Evolutionary conservation across 2,888 invertebrate genomes (phyloP), one percentile per base, ranked within the genome.

Genomic region (Pandemis corylana): DNA sequence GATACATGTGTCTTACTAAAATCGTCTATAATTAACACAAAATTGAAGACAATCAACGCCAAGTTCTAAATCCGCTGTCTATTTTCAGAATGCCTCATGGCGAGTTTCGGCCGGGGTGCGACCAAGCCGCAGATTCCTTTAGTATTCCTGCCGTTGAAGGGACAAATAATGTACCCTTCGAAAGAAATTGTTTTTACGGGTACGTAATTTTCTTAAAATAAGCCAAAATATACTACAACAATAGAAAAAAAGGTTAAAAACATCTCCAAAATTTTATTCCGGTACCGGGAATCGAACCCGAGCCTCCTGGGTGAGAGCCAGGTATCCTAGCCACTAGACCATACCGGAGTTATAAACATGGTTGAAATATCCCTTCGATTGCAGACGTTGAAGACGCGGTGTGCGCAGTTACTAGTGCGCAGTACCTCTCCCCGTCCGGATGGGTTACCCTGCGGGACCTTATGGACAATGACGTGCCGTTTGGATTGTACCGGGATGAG

Each of bases 131-230:
- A 97, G 87, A 97, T 98, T 76, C 98, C 98, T 36, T 97, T 97
- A 86, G 97, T 98, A 12, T 98, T 97, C 87, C 91, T 98, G 75
- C 98, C 98, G 5, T 91, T 97, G 77, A 97, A 97, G 82, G 97
- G 97, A 46, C 98, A 98, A 93, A 97, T 98, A 79, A 96, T 98
- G 82, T 97, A 98, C 90, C 98, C 98, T 0, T 97, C 97, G 78
- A 97, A 97, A 82, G 97, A 98, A 95, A 97, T 98, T 80, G 95
- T 96, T 83, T 97, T 98, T 88, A 95, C 96, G 84, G 97, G 97
- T 97, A 90, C 84, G 71, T 70, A 70, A 64, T 59, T 7, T 28
- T 28, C 3, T 28, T 28, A 20, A 5, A 28, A 59, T 0, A 12
- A 53, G 9, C 4, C 53, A 68, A 44, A 59, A 53, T 41, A 56